A percentile compares a stretch with the other conserved stretches of the same genome.
Evolutionary conservation across 2,797 vertebrate genomes (phyloP).

Genomic region (Pipistrellus nathusii): DNA sequence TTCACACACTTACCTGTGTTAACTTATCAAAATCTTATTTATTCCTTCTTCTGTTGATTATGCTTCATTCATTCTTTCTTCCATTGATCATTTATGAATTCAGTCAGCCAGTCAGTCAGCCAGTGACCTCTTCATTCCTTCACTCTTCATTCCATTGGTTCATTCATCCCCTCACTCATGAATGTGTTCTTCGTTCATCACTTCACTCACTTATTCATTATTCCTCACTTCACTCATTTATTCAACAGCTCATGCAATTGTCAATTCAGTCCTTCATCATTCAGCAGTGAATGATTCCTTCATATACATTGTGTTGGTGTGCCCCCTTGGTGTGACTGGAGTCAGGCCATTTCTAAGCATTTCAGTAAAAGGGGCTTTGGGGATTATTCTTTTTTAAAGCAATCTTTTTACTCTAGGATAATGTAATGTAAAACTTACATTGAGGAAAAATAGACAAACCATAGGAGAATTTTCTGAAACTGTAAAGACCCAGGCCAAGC

Average conservation of each 20-base stretch:
- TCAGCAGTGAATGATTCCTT: not conserved
- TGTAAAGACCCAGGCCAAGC: not conserved
- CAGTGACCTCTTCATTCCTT: not conserved
- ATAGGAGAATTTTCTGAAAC: not conserved
- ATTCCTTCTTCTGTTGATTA: not conserved
- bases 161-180: not conserved
- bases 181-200: not conserved
- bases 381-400: not conserved
- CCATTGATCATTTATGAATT: not conserved
- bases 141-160: not conserved
- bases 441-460: not conserved
- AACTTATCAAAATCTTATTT: not conserved
- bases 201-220: not conserved
- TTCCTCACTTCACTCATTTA: too few relatives aligned
- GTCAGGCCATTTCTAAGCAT: not conserved
- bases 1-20: not conserved
- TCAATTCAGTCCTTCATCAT: too few relatives aligned
- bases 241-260: not conserved
- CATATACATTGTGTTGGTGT: rapidly evolving
- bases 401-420: not conserved
- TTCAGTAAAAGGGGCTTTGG: not conserved
- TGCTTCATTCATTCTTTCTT: not conserved
- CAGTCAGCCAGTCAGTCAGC: not conserved
- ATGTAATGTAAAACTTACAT: not conserved
- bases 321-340: not conserved